These are phyloP conservation scores for Psephotus haematonotus DNA, from an alignment of 2,113 vertebrate species.

Conservation along the genomic window DNA sequence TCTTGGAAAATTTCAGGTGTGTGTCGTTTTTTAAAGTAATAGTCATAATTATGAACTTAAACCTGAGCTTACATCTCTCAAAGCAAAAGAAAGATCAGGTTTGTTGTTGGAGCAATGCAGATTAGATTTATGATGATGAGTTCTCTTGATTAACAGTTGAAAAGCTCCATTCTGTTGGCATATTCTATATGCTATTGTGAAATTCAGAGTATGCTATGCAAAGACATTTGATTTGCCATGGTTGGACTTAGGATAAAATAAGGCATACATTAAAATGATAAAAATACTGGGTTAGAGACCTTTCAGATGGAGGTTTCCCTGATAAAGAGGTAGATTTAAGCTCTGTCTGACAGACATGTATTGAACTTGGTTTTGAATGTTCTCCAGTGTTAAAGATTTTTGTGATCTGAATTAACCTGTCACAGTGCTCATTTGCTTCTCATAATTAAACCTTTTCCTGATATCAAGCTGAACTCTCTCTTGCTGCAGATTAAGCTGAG, in stretches of 20 bases:
- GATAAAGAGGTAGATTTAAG: background rate
- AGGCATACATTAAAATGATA: background rate
- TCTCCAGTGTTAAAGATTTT: background rate
- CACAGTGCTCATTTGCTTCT: background rate
- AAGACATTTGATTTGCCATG: background rate
- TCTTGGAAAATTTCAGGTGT: constrained; percentile 32
- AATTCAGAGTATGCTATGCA: background rate
- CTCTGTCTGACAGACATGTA: background rate
- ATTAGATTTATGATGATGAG: background rate
- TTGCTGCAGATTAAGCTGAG: background rate
- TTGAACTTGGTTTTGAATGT: background rate
- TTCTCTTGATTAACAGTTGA: background rate
- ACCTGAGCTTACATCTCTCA: background rate
- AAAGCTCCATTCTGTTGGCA: background rate
- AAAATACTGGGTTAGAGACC: background rate
- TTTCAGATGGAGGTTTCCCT: background rate
- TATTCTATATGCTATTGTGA: background rate
- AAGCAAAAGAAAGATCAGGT: background rate
- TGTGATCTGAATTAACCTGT: background rate
- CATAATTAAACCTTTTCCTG: background rate
- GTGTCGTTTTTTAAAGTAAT: constrained; percentile 25
- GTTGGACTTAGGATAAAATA: background rate
- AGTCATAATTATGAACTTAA: background rate
- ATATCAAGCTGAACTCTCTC: background rate
- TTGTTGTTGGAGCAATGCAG: background rate